phyloP scores from a whole-genome alignment of 2,797 vertebrate species.

The Menidia menidia region DNA sequence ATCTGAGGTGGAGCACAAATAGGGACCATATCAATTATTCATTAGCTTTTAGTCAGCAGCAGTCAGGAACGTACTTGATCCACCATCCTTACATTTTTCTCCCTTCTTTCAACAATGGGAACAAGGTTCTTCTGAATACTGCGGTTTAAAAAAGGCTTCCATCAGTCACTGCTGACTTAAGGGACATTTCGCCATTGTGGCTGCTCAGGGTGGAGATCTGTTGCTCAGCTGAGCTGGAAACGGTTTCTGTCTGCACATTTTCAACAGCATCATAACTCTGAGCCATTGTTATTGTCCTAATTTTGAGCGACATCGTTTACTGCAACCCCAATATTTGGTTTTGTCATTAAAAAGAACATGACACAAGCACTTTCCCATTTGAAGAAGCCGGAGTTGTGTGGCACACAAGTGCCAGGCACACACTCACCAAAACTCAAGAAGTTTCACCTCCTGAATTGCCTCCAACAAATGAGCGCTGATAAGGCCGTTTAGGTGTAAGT shows the following conservation, averaged over 20 bases:
- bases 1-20: neutral
- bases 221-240: constrained; percentile 4
- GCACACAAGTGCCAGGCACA: constrained; percentile 2
- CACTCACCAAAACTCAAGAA: constrained; percentile 22
- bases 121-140: too few species aligned
- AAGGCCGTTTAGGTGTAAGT: constrained; percentile 66
- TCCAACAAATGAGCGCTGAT: constrained; percentile 71
- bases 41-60: neutral
- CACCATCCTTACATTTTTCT: neutral
- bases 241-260: constrained; percentile 9
- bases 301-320: constrained; percentile 44
- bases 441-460: constrained; percentile 51
- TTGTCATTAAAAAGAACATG: constrained; percentile 44
- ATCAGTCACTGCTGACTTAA: neutral
- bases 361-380: constrained; percentile 36
- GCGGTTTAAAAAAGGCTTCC: neutral
- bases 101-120: neutral
- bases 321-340: constrained; percentile 50
- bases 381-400: constrained; percentile 12
- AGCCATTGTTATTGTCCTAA: constrained; percentile 28
- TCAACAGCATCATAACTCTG: constrained; percentile 36
- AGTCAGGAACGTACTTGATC: too few species aligned
- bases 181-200: neutral
- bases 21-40: neutral
- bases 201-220: neutral